Conservation (phyloP, 2,113 vertebrate genomes). For the Platichthys flesus region DNA sequence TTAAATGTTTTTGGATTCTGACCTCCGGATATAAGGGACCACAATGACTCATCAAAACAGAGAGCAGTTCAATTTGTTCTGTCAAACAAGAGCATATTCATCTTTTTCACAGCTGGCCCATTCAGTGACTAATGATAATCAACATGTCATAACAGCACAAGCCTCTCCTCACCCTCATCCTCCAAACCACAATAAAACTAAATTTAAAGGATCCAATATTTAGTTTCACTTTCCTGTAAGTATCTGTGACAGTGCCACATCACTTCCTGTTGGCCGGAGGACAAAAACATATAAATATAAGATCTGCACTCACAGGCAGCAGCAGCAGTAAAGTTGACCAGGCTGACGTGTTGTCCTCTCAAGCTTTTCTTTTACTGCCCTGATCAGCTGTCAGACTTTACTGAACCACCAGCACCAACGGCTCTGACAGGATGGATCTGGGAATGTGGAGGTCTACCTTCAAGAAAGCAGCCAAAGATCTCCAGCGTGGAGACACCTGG, state of each 20-base stretch:
- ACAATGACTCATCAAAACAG: too few species aligned
- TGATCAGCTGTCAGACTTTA: conserved; percentile 33
- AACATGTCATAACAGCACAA: not conserved
- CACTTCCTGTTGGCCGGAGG: not conserved
- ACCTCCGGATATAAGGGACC: too few species aligned
- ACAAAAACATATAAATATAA: too few species aligned
- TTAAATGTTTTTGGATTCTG: too few species aligned
- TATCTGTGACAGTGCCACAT: too few species aligned
- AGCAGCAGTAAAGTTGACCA: not conserved
- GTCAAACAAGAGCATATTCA: too few species aligned
- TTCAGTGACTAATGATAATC: not conserved
- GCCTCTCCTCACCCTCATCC: not conserved
- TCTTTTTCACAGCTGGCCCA: not conserved
- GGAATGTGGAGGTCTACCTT: conserved; percentile 55
- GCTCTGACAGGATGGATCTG: conserved; percentile 42
- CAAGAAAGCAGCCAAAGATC: not conserved
- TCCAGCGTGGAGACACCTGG: conserved; percentile 58
- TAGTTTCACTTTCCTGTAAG: conserved; percentile 28
- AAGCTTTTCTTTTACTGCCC: not conserved
- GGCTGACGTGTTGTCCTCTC: not conserved
- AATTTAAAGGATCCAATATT: not conserved
- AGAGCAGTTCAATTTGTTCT: too few species aligned
- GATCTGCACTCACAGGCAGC: too few species aligned
- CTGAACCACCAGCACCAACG: not conserved
- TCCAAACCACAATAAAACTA: not conserved